A percentile compares a stretch with the other conserved stretches of the same genome.
These are phyloP conservation scores for Antennarius maculatus DNA, from an alignment of 2,797 vertebrate genomes.

Conservation along the genomic window DNA sequence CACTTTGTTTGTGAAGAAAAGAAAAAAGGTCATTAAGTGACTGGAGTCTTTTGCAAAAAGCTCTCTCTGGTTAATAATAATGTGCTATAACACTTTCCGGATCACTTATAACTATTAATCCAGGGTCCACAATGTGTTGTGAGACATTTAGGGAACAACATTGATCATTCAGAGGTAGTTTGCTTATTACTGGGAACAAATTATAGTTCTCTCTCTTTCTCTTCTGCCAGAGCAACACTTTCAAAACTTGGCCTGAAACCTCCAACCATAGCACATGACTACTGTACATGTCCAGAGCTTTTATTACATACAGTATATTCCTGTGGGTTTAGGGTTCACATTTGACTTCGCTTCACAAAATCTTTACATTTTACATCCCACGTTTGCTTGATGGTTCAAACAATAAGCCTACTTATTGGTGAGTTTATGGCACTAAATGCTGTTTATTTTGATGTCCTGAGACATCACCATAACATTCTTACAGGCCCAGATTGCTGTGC, in stretches of 20 bases:
- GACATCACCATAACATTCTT: slow-evolving; percentile 53
- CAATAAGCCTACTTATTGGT: slow-evolving; percentile 38
- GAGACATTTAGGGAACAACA: slow-evolving; percentile 26
- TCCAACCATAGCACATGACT: neutral
- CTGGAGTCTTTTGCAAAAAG: neutral
- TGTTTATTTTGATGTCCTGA: slow-evolving; percentile 67
- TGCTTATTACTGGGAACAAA: neutral
- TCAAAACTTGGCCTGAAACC: slow-evolving; percentile 17
- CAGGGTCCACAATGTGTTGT: slow-evolving; percentile 40
- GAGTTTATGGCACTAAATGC: slow-evolving; percentile 66
- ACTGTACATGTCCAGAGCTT: neutral
- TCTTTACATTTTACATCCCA: slow-evolving; percentile 30
- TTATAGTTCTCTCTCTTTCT: slow-evolving; percentile 23
- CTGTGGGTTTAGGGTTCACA: slow-evolving; percentile 9
- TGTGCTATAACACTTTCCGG: neutral
- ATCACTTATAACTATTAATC: slow-evolving; percentile 4
- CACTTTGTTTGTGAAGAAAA: no score
- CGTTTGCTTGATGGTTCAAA: slow-evolving; percentile 43
- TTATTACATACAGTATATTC: neutral
- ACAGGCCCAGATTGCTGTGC: slow-evolving; percentile 26
- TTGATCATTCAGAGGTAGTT: slow-evolving; percentile 25
- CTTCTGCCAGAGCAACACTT: slow-evolving; percentile 11
- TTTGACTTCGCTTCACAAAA: slow-evolving; percentile 28
- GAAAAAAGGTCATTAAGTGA: neutral
- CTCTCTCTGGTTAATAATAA: neutral